These are phyloP conservation scores for Phalacrocorax aristotelis DNA, from an alignment of 2,113 vertebrate species.

Conservation along the genomic window DNA sequence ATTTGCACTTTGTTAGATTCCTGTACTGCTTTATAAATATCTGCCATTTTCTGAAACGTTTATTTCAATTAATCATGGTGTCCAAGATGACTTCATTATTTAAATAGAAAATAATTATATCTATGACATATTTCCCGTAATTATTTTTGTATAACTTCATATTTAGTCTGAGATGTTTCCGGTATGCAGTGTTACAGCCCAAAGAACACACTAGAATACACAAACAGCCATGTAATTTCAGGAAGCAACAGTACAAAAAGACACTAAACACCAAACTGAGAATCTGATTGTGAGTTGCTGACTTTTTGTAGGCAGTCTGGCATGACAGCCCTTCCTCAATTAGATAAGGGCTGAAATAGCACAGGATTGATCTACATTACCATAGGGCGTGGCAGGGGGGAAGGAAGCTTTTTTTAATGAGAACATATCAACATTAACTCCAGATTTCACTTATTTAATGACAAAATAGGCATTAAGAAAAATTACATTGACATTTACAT, in stretches of 20 bases:
- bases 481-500: neutral
- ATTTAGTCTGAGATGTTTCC: neutral
- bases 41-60: neutral
- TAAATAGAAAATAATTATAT: neutral
- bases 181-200: neutral
- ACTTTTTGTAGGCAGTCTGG: neutral
- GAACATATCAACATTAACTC: neutral
- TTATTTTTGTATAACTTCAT: neutral
- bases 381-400: fast-evolving
- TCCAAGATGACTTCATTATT: neutral
- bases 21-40: neutral
- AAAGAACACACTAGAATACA: neutral
- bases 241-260: neutral
- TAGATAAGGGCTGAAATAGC: neutral
- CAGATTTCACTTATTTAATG: neutral
- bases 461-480: neutral
- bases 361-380: neutral
- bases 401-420: neutral
- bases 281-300: neutral
- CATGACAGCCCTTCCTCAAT: neutral
- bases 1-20: neutral
- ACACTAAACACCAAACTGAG: neutral
- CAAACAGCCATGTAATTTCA: neutral
- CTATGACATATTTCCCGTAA: neutral
- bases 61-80: neutral